These are phyloP conservation scores for Lasioglossum marginatum DNA, from an alignment of 2,888 invertebrate genomes.

Conservation along the genomic window DNA sequence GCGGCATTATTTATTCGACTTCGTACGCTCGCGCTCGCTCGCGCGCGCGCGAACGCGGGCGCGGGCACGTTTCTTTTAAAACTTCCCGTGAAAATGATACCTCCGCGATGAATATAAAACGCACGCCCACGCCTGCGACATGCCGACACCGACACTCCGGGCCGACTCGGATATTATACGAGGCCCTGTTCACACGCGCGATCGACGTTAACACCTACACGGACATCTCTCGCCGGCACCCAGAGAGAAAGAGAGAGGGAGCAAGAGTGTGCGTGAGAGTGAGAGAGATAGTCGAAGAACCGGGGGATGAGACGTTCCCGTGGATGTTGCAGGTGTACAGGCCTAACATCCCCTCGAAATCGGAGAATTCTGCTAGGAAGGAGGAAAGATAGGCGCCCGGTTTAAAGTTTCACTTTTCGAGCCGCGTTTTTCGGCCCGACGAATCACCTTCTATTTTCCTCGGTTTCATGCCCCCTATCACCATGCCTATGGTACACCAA, in stretches of 20 bases:
- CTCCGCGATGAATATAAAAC: slow-evolving; percentile 83
- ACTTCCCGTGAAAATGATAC: slow-evolving; percentile 83
- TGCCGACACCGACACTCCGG: slow-evolving; percentile 72
- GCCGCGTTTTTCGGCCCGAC: neutral
- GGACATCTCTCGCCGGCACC: slow-evolving; percentile 35
- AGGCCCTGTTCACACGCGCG: slow-evolving; percentile 67
- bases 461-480: neutral
- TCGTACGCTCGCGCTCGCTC: slow-evolving; percentile 32
- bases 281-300: neutral
- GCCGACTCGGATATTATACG: slow-evolving; percentile 70
- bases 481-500: neutral
- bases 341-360: slow-evolving; percentile 76
- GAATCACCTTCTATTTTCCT: neutral
- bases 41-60: slow-evolving; percentile 35
- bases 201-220: slow-evolving; percentile 63
- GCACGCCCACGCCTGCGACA: slow-evolving; percentile 81
- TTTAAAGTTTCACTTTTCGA: slow-evolving; percentile 55
- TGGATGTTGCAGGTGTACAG: slow-evolving; percentile 69
- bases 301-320: slow-evolving; percentile 2
- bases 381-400: slow-evolving; percentile 52
- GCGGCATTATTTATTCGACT: slow-evolving; percentile 82
- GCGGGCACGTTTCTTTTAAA: slow-evolving; percentile 60
- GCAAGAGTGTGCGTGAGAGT: neutral
- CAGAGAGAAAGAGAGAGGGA: neutral
- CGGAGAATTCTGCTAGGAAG: slow-evolving; percentile 61